Conservation (phyloP, 1,140 invertebrate genomes). For the Akabosia matsudoensis region DNA sequence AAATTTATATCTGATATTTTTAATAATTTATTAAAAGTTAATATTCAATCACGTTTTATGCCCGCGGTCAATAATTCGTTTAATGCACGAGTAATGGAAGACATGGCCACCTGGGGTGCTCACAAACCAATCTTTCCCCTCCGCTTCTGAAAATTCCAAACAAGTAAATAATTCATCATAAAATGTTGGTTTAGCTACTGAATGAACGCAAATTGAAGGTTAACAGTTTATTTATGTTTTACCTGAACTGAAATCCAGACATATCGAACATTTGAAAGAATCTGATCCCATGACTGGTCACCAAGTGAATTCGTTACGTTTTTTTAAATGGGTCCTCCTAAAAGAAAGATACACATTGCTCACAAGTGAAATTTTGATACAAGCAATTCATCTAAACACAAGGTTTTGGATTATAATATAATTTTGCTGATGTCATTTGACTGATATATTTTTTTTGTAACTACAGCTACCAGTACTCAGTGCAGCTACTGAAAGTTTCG, state of each 20-base stretch:
- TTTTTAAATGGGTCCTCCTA: too few relatives aligned
- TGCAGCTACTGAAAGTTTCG: too few relatives aligned
- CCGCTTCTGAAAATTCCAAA: slow-evolving; percentile 26
- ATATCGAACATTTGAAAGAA: slow-evolving; percentile 35
- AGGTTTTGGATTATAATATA: too few relatives aligned
- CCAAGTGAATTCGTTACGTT: too few relatives aligned
- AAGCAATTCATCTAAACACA: too few relatives aligned
- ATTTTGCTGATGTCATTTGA: too few relatives aligned
- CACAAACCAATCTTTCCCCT: slow-evolving; percentile 41
- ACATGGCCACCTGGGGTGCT: slow-evolving; percentile 44
- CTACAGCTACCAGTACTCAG: too few relatives aligned
- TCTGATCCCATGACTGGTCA: slow-evolving; percentile 6
- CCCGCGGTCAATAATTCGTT: slow-evolving; percentile 36
- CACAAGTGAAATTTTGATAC: too few relatives aligned
- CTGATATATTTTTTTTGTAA: too few relatives aligned
- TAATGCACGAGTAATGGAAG: slow-evolving; percentile 42
- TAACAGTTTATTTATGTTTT: not conserved
- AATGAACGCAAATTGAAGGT: not conserved
- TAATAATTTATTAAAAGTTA: not conserved
- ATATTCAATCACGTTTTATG: slow-evolving; percentile 37
- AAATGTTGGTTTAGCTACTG: not conserved
- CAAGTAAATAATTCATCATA: not conserved
- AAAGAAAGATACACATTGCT: too few relatives aligned
- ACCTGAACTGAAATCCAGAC: slow-evolving; percentile 44
- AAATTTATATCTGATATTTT: too few relatives aligned